A percentile compares a stretch with the other conserved stretches of the same genome.
These are phyloP conservation scores for Calycopis cecrops DNA, from an alignment of 1,140 invertebrate genomes.

Conservation along the genomic window DNA sequence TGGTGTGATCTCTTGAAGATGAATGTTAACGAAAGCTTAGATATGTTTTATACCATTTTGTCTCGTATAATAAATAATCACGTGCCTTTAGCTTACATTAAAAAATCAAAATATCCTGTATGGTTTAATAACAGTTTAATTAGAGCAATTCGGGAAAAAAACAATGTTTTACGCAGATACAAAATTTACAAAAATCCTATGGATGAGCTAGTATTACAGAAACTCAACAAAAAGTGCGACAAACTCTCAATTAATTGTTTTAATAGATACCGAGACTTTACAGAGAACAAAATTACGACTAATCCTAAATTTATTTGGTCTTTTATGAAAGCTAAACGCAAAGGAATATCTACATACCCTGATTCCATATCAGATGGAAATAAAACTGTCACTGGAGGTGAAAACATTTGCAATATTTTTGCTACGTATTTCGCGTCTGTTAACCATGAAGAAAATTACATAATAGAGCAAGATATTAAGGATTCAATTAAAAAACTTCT, in stretches of 20 bases:
- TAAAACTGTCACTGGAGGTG: constrained; percentile 1
- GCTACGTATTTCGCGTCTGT: neutral
- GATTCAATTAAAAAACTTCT: neutral
- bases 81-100: neutral
- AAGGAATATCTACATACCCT: too few relatives aligned
- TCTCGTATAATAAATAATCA: neutral
- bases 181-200: constrained; percentile 9
- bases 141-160: neutral
- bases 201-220: neutral
- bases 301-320: neutral
- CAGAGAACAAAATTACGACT: neutral
- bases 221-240: constrained; percentile 1
- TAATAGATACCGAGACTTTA: neutral
- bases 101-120: constrained; percentile 2
- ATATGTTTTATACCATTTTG: neutral
- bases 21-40: neutral
- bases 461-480: neutral
- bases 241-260: neutral
- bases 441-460: neutral
- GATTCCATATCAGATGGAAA: neutral
- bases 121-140: constrained; percentile 2
- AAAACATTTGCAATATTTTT: neutral
- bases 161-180: neutral
- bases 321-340: neutral
- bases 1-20: neutral